Evolutionary conservation across 2,113 vertebrate species (phyloP).

Genomic region (Chascanopsetta lugubris): DNA sequence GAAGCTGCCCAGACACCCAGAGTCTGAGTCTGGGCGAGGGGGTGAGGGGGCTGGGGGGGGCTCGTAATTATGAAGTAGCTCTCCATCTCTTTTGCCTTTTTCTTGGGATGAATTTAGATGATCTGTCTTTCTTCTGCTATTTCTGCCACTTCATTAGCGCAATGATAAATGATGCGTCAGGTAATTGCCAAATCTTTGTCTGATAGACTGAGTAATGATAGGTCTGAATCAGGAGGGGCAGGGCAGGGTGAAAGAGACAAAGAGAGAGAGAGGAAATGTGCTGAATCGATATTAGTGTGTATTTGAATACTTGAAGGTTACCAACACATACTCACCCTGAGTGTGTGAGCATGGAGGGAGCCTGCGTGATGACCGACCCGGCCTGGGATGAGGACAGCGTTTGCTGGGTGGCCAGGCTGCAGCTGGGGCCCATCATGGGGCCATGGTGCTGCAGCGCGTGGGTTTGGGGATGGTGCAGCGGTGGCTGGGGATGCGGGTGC

Average conservation of each 20-base stretch:
- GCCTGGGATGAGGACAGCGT: constrained; percentile 88
- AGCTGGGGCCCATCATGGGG: constrained; percentile 77
- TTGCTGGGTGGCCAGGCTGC: constrained; percentile 90
- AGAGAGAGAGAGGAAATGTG: constrained; percentile 28
- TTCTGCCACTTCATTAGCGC: constrained; percentile 58
- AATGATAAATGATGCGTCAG: constrained; percentile 67
- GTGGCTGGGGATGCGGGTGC: constrained; percentile 80
- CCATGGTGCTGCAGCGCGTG: constrained; percentile 76
- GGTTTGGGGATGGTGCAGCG: constrained; percentile 84
- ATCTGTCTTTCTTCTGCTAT: constrained; percentile 20
- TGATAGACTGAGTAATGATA: constrained; percentile 43
- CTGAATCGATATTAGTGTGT: background rate
- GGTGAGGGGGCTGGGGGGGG: constrained; percentile 22
- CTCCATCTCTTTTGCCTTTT: constrained; percentile 26
- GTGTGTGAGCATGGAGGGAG: constrained; percentile 90
- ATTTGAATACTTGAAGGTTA: background rate
- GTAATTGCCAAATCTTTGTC: constrained; percentile 50
- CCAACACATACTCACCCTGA: constrained; percentile 84
- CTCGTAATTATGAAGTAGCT: constrained; percentile 17
- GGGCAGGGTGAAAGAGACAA: constrained; percentile 52
- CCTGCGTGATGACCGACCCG: constrained; percentile 91
- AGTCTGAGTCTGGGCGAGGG: constrained; percentile 12
- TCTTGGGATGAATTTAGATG: constrained; percentile 44
- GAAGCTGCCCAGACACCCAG: constrained; percentile 39
- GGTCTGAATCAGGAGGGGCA: constrained; percentile 49